A percentile compares a stretch with the other conserved stretches of the same genome.
Evolutionary conservation across 2,113 vertebrate species (phyloP).

Genomic region (Channa argus): DNA sequence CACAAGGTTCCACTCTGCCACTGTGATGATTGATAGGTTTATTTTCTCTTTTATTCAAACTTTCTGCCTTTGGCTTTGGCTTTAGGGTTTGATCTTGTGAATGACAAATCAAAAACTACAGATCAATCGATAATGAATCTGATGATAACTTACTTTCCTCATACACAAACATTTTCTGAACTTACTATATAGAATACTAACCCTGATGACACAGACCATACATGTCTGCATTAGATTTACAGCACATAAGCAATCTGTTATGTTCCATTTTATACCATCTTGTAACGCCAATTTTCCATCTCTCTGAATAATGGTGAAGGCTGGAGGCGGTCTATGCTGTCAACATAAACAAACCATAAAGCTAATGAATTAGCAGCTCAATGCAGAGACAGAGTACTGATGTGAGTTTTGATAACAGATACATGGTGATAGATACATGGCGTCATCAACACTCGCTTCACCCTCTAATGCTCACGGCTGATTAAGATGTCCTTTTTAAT

Average conservation of each 20-base stretch:
- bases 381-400: not conserved
- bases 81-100: no score
- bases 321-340: not conserved
- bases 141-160: no score
- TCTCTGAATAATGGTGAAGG: not conserved
- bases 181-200: no score
- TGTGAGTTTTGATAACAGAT: constrained; percentile 16
- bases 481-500: constrained; percentile 19
- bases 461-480: constrained; percentile 8
- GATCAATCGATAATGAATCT: no score
- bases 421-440: not conserved
- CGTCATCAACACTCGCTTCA: constrained; percentile 15
- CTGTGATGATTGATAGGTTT: no score
- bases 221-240: not conserved
- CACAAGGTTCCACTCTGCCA: no score
- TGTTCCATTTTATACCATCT: not conserved
- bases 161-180: no score
- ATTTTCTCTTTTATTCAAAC: no score
- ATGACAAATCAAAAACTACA: no score
- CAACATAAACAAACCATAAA: constrained; percentile 12
- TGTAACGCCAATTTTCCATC: no score
- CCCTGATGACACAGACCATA: no score
- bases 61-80: no score
- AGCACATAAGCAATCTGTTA: not conserved
- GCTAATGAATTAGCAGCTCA: constrained; percentile 8